Evolutionary conservation across 2,888 invertebrate genomes (phyloP).

Genomic region (Galerucella pusilla): DNA sequence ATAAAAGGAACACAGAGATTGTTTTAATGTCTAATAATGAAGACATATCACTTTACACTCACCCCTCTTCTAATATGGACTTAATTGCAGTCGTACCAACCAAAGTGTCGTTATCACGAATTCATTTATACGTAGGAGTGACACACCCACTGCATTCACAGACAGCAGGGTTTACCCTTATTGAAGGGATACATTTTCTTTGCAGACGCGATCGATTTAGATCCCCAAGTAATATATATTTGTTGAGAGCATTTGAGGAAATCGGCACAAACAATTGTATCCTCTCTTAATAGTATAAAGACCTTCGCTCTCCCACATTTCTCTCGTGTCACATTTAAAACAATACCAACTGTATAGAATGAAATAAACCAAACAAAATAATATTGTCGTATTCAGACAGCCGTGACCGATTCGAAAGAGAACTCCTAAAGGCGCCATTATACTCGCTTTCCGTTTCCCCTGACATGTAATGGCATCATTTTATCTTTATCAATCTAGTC

Average conservation of each 20-base stretch:
- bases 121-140: conserved; percentile 9
- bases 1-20: neutral
- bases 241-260: neutral
- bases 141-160: conserved; percentile 8
- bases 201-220: neutral
- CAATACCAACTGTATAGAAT: neutral
- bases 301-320: neutral
- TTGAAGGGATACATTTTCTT: conserved; percentile 2
- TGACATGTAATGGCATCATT: conserved; percentile 22
- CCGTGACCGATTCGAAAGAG: conserved; percentile 19
- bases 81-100: conserved; percentile 15
- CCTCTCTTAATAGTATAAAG: too few relatives aligned
- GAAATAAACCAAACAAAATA: conserved; percentile 5
- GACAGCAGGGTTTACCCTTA: neutral
- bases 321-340: neutral
- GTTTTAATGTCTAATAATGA: neutral
- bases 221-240: neutral
- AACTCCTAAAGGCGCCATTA: conserved; percentile 24
- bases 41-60: neutral
- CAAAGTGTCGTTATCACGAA: conserved; percentile 11
- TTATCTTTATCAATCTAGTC: conserved; percentile 31
- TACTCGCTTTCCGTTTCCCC: conserved; percentile 8
- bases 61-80: neutral
- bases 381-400: conserved; percentile 8
- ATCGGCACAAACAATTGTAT: neutral